Evolutionary conservation across 2,113 vertebrate genomes (phyloP).

Genomic region (Aviceda subcristata): DNA sequence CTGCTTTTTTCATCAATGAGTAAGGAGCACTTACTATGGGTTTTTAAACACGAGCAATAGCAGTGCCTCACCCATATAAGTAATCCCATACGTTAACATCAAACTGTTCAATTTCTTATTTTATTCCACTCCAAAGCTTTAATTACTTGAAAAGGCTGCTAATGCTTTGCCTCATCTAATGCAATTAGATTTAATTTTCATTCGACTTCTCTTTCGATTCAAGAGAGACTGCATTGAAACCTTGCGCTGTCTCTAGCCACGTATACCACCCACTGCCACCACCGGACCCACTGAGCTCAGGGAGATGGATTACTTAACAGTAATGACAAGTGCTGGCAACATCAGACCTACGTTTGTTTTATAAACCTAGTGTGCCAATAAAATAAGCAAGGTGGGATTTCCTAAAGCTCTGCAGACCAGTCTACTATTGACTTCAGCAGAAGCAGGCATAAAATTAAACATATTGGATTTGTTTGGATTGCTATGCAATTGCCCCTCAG

Average conservation of each 20-base stretch:
- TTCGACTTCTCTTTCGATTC: neutral
- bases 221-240: neutral
- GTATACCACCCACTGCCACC: neutral
- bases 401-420: neutral
- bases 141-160: conserved; percentile 15
- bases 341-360: neutral
- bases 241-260: neutral
- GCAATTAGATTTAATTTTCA: neutral
- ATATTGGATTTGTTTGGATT: neutral
- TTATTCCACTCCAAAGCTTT: neutral
- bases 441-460: neutral
- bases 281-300: neutral
- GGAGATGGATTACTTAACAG: neutral
- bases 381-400: neutral
- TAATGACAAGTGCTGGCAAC: neutral
- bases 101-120: neutral
- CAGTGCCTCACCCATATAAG: neutral
- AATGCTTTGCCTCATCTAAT: neutral
- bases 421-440: neutral
- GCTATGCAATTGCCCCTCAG: neutral
- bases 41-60: neutral
- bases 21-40: neutral
- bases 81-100: neutral
- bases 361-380: neutral
- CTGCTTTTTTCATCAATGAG: neutral